phyloP scores from a whole-genome alignment of 2,888 invertebrate genomes.

The Cryptocheilus praepositus region DNA sequence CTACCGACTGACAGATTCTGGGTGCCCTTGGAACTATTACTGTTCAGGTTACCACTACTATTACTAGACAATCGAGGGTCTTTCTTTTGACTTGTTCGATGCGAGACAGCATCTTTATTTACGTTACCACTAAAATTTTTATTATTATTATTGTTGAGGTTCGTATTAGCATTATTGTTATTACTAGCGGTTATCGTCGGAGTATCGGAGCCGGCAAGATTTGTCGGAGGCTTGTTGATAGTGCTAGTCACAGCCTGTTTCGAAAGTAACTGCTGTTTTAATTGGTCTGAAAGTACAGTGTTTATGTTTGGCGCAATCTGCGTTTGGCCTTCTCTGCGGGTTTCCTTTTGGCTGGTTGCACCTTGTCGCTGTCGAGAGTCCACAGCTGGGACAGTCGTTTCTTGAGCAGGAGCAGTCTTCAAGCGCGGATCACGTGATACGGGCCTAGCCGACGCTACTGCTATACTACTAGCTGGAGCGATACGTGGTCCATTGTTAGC shows the following conservation, averaged over 20 bases:
- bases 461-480: conserved; percentile 77
- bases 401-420: conserved; percentile 60
- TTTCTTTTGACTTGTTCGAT: conserved; percentile 73
- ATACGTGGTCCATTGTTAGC: conserved; percentile 75
- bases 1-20: conserved; percentile 54
- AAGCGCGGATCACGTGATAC: conserved; percentile 72
- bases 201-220: conserved; percentile 61
- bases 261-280: conserved; percentile 69
- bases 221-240: conserved; percentile 65
- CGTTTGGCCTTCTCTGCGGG: conserved; percentile 55
- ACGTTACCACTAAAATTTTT: conserved; percentile 68
- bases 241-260: conserved; percentile 68
- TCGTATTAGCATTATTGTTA: conserved; percentile 68
- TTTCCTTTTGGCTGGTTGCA: conserved; percentile 52
- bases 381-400: conserved; percentile 47
- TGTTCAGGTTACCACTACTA: conserved; percentile 67
- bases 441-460: conserved; percentile 75
- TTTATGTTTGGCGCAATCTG: conserved; percentile 60
- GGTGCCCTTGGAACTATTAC: conserved; percentile 57
- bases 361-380: conserved; percentile 61
- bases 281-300: conserved; percentile 70
- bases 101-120: conserved; percentile 71
- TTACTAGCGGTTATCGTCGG: conserved; percentile 64
- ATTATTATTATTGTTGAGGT: conserved; percentile 67
- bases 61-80: conserved; percentile 70